Conservation (phyloP, 1,140 invertebrate species). For the Nasonia longicornis region DNA sequence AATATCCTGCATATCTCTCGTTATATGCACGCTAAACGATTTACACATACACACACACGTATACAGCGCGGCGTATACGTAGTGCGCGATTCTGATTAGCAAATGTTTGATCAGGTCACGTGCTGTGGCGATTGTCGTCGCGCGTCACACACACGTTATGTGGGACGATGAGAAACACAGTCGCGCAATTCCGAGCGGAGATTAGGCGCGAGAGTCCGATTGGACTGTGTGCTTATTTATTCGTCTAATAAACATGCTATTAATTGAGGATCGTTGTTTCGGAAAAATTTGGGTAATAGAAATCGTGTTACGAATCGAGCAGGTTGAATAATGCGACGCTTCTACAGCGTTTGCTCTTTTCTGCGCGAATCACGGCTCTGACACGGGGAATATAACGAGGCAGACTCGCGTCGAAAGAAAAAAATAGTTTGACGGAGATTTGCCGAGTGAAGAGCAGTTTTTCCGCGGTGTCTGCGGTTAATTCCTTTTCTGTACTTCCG, state of each 20-base stretch:
- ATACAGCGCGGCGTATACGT: neutral
- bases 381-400: too few species aligned
- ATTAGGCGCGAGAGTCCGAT: neutral
- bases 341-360: too few species aligned
- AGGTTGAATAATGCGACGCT: too few species aligned
- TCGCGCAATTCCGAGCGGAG: neutral
- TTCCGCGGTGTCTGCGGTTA: too few species aligned
- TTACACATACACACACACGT: neutral
- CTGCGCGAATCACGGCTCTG: too few species aligned
- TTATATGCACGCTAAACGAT: constrained; percentile 32
- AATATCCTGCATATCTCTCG: constrained; percentile 19
- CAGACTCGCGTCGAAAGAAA: too few species aligned
- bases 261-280: too few species aligned
- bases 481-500: too few species aligned
- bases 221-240: neutral
- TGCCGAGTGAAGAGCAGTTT: neutral
- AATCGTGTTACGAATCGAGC: too few species aligned
- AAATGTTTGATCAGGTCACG: constrained; percentile 24
- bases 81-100: constrained; percentile 22
- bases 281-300: too few species aligned
- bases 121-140: neutral
- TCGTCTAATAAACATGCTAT: neutral
- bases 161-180: neutral
- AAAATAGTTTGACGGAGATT: neutral
- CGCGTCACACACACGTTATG: neutral